These are phyloP conservation scores for Bradypus variegatus DNA, from an alignment of 2,797 vertebrate species.

Conservation along the genomic window DNA sequence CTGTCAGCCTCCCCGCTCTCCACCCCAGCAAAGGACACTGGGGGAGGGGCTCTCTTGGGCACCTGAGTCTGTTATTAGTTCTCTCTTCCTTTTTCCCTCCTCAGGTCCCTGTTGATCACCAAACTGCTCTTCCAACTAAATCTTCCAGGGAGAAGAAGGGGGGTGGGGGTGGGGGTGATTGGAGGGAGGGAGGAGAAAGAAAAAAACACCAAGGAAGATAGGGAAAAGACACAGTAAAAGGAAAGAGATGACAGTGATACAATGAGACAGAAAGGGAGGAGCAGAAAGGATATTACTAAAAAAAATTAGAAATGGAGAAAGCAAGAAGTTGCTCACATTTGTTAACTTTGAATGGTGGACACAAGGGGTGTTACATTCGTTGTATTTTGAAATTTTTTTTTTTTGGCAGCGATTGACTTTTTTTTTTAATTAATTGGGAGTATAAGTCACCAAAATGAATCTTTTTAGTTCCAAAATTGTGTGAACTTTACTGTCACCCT, in stretches of 20 bases:
- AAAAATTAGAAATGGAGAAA: neutral
- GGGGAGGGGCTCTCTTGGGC: neutral
- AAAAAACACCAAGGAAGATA: neutral
- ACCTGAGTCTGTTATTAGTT: neutral
- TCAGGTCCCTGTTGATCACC: neutral
- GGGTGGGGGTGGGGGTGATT: no score
- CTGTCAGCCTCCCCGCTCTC: no score
- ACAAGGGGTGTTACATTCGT: neutral
- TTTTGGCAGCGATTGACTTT: neutral
- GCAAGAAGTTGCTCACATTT: neutral
- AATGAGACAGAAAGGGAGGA: neutral
- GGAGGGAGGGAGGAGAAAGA: neutral
- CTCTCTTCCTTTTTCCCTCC: neutral
- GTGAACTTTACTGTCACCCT: neutral
- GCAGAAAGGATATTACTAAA: neutral
- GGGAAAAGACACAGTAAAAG: neutral
- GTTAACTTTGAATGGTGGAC: neutral
- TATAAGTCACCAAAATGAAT: neutral
- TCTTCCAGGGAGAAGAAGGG: constrained; percentile 15
- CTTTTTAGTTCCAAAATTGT: neutral
- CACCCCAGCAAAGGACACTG: neutral
- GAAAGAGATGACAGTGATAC: neutral
- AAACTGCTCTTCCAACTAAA: neutral
- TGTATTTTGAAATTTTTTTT: neutral
- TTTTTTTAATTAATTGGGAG: neutral